phyloP scores from a whole-genome alignment of 1,140 invertebrate genomes.

The Papilio dardanus region DNA sequence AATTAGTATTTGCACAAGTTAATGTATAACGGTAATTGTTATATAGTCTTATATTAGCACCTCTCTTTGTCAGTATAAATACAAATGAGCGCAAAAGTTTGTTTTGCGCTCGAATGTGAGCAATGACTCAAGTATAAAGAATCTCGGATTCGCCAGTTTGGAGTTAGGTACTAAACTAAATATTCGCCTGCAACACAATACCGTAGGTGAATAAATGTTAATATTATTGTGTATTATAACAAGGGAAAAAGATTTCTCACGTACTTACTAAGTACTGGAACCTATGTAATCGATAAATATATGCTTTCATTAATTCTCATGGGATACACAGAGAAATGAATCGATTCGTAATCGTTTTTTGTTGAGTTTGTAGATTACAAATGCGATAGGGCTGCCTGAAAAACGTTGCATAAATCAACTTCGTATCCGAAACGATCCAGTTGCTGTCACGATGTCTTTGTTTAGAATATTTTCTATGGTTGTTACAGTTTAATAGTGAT shows the following conservation, averaged over 20 bases:
- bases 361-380: neutral
- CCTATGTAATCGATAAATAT: neutral
- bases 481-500: conserved; percentile 42
- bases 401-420: neutral
- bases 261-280: neutral
- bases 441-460: neutral
- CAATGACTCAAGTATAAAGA: conserved; percentile 30
- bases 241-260: neutral
- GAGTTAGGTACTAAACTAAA: conserved; percentile 1
- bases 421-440: neutral
- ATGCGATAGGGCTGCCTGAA: neutral
- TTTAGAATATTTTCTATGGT: neutral
- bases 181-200: conserved; percentile 10
- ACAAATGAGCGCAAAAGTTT: conserved; percentile 8
- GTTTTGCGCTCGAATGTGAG: conserved; percentile 15
- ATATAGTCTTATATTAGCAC: neutral
- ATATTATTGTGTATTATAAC: neutral
- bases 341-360: neutral
- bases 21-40: conserved; percentile 23
- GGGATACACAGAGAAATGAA: neutral
- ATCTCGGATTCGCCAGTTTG: conserved; percentile 21
- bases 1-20: conserved; percentile 18
- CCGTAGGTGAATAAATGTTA: neutral
- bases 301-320: neutral
- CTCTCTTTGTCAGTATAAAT: conserved; percentile 1